Conservation (phyloP, 2,797 vertebrate species). For the Anomalospiza imberbis region DNA sequence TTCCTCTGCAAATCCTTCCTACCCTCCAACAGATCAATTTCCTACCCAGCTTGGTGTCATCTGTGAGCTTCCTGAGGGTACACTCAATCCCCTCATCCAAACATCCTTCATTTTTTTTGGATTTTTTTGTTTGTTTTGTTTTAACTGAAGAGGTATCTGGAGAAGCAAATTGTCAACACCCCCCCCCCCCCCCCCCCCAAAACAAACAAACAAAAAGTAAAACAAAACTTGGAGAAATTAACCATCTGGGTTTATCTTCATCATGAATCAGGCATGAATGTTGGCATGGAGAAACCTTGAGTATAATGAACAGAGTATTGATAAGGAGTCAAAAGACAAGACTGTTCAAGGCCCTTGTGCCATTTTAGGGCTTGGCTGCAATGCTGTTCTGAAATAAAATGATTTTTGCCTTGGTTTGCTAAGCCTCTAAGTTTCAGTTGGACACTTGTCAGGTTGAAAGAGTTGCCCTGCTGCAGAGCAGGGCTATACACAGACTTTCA, state of each 20-base stretch:
- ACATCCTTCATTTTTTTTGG: accelerated
- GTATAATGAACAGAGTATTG: background rate
- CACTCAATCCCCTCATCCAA: background rate
- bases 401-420: background rate
- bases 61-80: background rate
- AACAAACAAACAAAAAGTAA: background rate
- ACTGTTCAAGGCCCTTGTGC: background rate
- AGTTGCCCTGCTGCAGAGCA: background rate
- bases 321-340: background rate
- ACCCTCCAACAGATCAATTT: background rate
- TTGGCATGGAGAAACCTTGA: background rate
- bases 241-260: background rate
- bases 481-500: background rate
- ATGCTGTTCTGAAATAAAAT: background rate
- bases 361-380: background rate
- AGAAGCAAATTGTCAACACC: background rate
- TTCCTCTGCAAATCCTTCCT: background rate
- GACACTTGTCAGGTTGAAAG: background rate
- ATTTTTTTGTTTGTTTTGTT: background rate
- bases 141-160: background rate
- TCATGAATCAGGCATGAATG: background rate
- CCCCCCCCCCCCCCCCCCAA: background rate
- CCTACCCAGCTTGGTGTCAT: background rate
- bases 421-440: background rate
- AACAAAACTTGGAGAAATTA: background rate